Evolutionary conservation across 2,888 invertebrate species (phyloP).

Genomic region (Seira musarum): DNA sequence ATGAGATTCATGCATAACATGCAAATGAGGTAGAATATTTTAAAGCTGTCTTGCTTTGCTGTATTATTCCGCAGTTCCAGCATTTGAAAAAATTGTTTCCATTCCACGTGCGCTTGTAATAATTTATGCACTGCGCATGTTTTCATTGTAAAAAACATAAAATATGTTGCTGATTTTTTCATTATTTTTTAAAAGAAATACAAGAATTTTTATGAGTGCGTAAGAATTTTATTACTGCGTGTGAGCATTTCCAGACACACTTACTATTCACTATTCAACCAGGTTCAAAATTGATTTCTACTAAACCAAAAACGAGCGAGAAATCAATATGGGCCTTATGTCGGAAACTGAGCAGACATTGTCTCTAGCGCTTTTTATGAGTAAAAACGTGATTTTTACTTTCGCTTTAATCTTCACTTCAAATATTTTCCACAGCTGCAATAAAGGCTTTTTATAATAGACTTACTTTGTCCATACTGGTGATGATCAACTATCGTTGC

Average conservation of each 20-base stretch:
- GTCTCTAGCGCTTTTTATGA: background rate
- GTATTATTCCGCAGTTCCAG: background rate
- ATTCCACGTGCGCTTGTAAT: background rate
- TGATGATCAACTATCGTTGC: no score
- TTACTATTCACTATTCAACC: background rate
- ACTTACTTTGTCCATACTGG: no score
- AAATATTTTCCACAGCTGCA: background rate
- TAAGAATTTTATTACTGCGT: background rate
- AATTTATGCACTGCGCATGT: background rate
- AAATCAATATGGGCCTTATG: background rate
- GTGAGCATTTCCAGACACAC: background rate
- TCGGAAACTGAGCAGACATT: no score
- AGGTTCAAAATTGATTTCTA: background rate
- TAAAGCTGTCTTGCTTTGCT: background rate
- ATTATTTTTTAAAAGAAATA: background rate
- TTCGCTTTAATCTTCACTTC: background rate
- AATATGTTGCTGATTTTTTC: background rate
- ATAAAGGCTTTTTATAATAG: background rate
- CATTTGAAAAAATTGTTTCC: background rate
- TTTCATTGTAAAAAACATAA: background rate
- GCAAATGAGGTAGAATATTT: background rate
- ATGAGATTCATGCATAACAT: background rate
- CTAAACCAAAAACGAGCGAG: background rate
- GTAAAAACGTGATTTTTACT: slow-evolving; percentile 2
- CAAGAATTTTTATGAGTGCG: background rate